Evolutionary conservation across 2,797 vertebrate genomes (phyloP), one percentile per base, ranked within the genome.

Genomic region (Leucoraja ocellata): DNA sequence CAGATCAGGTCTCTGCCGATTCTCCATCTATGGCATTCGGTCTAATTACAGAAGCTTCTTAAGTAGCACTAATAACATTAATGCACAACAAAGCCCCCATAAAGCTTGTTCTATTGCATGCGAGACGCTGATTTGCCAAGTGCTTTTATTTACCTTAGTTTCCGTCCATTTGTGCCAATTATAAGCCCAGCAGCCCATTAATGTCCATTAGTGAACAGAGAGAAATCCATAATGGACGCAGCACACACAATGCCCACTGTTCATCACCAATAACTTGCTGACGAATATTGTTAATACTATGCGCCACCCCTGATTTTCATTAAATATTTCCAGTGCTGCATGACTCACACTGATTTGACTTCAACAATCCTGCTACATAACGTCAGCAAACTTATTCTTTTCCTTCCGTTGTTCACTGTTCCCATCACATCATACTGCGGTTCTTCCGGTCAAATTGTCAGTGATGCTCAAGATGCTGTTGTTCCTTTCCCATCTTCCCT

Each of bases 131-230:
- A 88, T 68, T 88, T 88, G 61, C n/a, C 61, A 18, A 88, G 16
- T 65, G 61, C 84, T 68, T 88, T 88, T 36, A 68, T 63, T 65
- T 88, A 36, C 84, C 61, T 88, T 14, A 88, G 84, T 68, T 88
- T 68, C 84, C 84, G n/a, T 88, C 63, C 84, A 88, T 88, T 88
- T 88, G n/a, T 68, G 84, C 84, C 61, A 88, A 68, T 88, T 88
- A 88, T 63, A 63, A 88, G 61, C 63, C 16, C 16, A 36, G 61
- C n/a, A 36, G n/a, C 84, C 84, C 84, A 88, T 88, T 68, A 68
- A 36, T 4, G n/a, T 88, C 84, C 84, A 88, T 88, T 65, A 88
- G 61, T 88, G 84, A 88, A 68, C 84, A 68, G 84, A 32, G 14
- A 88, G 61, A 1, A 1, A 21, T 65, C n/a, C n/a, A 88, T 18